Percentiles rank a stretch among this genome's conserved stretches.
These are phyloP conservation scores for Tragelaphus buxtoni DNA, from an alignment of 2,113 vertebrate species.

Conservation along the genomic window DNA sequence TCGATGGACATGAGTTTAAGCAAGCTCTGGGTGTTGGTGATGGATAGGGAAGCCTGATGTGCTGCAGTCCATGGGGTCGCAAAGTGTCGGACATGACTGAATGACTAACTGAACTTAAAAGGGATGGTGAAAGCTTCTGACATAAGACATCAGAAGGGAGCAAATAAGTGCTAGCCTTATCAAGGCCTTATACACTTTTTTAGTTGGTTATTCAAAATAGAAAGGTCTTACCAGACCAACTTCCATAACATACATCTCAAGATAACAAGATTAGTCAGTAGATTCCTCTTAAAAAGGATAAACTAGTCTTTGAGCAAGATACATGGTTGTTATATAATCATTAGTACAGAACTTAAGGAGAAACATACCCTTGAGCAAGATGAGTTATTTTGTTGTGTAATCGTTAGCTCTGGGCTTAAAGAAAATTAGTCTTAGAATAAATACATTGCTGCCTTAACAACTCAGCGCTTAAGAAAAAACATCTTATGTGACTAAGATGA, in stretches of 20 bases:
- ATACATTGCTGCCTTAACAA: not conserved
- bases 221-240: not conserved
- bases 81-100: not conserved
- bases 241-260: not conserved
- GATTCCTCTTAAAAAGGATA: not conserved
- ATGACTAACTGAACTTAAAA: not conserved
- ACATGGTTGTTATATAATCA: not conserved
- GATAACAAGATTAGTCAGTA: not conserved
- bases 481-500: not conserved
- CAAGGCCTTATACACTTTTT: not conserved
- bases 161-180: not conserved
- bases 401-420: not conserved
- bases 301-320: not conserved
- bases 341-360: not conserved
- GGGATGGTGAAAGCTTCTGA: not conserved
- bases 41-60: not conserved
- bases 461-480: not conserved
- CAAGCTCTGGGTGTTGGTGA: not conserved
- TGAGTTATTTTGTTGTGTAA: not conserved
- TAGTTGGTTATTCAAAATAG: not conserved
- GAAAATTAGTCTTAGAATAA: not conserved
- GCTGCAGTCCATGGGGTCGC: not conserved
- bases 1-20: not conserved
- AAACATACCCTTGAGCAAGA: not conserved
- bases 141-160: not conserved